Evolutionary conservation across 2,113 vertebrate genomes (phyloP), one percentile per base, ranked within the genome.

Genomic region (Drymodes brunneopygia): DNA sequence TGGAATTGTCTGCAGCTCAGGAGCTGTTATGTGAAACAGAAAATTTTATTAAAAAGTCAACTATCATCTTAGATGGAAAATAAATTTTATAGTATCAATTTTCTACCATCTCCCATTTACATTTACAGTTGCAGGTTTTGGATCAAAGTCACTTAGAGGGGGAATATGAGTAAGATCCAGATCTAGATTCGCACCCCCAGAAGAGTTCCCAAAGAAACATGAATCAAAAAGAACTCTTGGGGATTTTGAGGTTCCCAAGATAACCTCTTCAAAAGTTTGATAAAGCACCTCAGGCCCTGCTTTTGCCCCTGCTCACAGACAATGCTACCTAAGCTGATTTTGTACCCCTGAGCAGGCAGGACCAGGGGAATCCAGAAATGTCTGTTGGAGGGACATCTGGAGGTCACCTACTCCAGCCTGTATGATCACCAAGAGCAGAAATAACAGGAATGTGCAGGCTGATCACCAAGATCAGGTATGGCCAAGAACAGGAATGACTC

Each of bases 111-210:
- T 88, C 44, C 22, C 12, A 14, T 24, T 92, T 50, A 27, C 9
- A 64, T 31, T n/a, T n/a, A n/a, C 29, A 44, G 11, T 24, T 81
- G 31, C 7, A 75, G 45, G 28, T 53, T 81, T 69, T 27, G 18
- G 18, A 67, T 38, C 6, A 65, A 67, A 85, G 14, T 7, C 19
- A 24, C 3, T 11, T 58, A 31, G 5, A 16, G 2, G 33, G 15
- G 6, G 5, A 33, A 2, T 7, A 2, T 8, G 61, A 44, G 1
- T 31, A 60, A 57, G 20, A 54, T 2, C 0, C 35, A 54, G 23
- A 65, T 29, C 9, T 17, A 87, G 35, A 50, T 45, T n/a, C 82
- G 14, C 0, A 0, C 3, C 38, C 6, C 5, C 9, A 44, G 15
- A 80, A 69, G 17, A 11, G 15, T 45, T 88, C 33, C 33, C 1